Evolutionary conservation across 2,888 invertebrate species (phyloP), one percentile per base, ranked within the genome.

Genomic region (Drosophila cognata): DNA sequence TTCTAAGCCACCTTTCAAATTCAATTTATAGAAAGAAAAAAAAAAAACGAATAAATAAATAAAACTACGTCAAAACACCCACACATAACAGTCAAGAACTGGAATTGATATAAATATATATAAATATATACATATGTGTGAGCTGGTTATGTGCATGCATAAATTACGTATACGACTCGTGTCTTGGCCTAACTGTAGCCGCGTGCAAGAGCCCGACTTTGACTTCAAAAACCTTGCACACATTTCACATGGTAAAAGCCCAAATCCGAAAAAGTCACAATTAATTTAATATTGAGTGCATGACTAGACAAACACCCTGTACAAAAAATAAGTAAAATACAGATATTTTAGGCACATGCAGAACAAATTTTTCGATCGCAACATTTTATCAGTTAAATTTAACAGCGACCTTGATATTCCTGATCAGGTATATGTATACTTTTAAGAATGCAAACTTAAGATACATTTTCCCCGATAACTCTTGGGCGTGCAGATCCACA

Each of bases 141-240:
- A 53, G 60, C 35, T 53, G 43, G 61, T 60, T 55, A 83, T 81
- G 88, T 90, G 84, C 89, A 86, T 86, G 85, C 85, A 86, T 86
- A 88, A 86, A 90, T 86, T 86, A 88, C 90, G 85, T 84, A 86
- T 90, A 86, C 85, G 87, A 67, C 85, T 65, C 61, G 80, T 60
- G 81, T 67, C 66, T 69, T 79, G 76, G 63, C 77, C 83, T 59
- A 81, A 58, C 80, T 74, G 83, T 63, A 60, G 62, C 76, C 48
- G 60, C 38, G 59, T 53, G 62, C 50, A 43, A 16, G 31, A 51
- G 63, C 58, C 76, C 35, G 29, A 68, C 58, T 56, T 60, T 59
- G 51, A 51, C 57, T 43, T 21, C 69, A 74, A 71, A 69, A 57
- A 59, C 84, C 82, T 84, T 87, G 81, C 28, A 46, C 84, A 77